Conservation (phyloP, 2,113 vertebrate species). For the Larimichthys crocea region DNA sequence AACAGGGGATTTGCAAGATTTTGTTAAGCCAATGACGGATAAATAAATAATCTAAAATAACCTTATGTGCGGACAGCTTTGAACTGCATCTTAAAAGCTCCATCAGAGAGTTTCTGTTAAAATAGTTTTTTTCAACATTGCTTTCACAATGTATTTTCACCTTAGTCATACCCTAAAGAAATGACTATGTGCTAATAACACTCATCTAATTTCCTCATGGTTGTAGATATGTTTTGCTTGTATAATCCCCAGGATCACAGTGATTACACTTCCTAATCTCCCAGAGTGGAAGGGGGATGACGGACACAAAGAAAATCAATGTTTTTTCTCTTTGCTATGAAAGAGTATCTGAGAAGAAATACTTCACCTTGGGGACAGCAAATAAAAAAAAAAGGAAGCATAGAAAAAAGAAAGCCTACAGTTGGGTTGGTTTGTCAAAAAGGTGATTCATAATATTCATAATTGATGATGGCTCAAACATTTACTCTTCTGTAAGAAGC, state of each 20-base stretch:
- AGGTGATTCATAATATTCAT: neutral
- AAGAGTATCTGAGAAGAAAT: constrained; percentile 12
- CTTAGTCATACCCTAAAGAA: constrained; percentile 7
- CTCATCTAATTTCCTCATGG: constrained; percentile 34
- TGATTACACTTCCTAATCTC: constrained; percentile 64
- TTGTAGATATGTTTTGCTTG: constrained; percentile 45
- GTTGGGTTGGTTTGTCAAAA: neutral
- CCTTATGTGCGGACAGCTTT: neutral
- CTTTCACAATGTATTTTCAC: neutral
- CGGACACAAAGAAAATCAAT: constrained; percentile 66
- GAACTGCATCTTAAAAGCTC: neutral
- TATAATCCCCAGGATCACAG: constrained; percentile 55
- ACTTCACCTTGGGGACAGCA: constrained; percentile 33
- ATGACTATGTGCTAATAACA: constrained; percentile 14
- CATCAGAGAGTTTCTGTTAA: constrained; percentile 4
- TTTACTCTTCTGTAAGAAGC: constrained; percentile 1
- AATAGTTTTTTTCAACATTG: neutral
- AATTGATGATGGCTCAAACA: neutral
- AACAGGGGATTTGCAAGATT: constrained; percentile 41
- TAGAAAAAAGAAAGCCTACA: neutral
- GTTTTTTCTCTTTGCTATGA: constrained; percentile 18
- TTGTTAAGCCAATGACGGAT: constrained; percentile 35
- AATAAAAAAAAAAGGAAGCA: constrained; percentile 17
- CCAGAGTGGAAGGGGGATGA: constrained; percentile 49
- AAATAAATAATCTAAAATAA: constrained; percentile 36